Evolutionary conservation across 2,113 vertebrate genomes (phyloP).

Genomic region (Macheiramphus alcinus): DNA sequence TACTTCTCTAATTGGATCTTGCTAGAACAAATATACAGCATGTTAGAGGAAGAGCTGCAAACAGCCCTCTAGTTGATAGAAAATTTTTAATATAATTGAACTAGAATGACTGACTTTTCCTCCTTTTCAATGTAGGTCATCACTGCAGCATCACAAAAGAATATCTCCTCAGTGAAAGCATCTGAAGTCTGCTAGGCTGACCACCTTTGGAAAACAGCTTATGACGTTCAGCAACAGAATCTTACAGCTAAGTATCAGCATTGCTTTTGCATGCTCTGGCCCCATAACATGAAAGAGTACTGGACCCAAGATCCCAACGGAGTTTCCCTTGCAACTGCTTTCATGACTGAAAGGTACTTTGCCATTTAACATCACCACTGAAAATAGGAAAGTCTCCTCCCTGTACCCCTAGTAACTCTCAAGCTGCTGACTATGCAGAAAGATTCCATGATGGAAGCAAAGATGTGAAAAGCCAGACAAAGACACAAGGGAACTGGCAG

Average conservation of each 20-base stretch:
- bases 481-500: not conserved
- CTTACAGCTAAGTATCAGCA: not conserved
- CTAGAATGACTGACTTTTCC: not conserved
- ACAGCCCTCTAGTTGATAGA: not conserved
- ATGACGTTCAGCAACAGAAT: not conserved
- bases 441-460: not conserved
- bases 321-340: not conserved
- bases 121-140: not conserved
- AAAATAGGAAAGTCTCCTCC: not conserved
- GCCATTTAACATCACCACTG: not conserved
- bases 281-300: rapidly evolving
- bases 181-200: not conserved
- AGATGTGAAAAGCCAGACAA: not conserved
- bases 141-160: not conserved
- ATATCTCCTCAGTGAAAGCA: not conserved
- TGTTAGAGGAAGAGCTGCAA: not conserved
- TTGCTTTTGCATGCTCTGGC: not conserved
- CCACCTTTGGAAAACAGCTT: not conserved
- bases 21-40: not conserved
- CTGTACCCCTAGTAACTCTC: not conserved
- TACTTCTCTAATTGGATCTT: not conserved
- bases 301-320: not conserved
- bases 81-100: not conserved
- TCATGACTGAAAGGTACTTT: not conserved
- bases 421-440: not conserved